A percentile compares a stretch with the other conserved stretches of the same genome.
Evolutionary conservation across 2,113 vertebrate species (phyloP).

Genomic region (Cyanoramphus novaezelandiae): DNA sequence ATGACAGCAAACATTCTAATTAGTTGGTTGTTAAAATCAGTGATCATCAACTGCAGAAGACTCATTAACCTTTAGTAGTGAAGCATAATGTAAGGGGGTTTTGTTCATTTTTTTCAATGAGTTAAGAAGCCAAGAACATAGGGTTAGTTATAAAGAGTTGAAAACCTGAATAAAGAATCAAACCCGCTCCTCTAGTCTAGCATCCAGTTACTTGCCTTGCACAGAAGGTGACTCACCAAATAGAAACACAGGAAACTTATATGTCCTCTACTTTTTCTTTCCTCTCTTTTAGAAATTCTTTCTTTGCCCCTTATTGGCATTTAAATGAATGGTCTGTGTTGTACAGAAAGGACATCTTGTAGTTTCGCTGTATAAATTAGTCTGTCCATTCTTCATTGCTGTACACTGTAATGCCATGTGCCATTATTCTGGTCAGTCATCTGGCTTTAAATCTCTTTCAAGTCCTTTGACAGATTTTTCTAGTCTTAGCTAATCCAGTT

Average conservation of each 20-base stretch:
- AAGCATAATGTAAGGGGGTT: neutral
- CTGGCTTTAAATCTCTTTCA: constrained; percentile 15
- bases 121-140: neutral
- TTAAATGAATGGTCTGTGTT: neutral
- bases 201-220: neutral
- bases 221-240: neutral
- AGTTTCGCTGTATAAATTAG: neutral
- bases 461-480: neutral
- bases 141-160: neutral
- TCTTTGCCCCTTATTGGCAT: neutral
- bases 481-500: neutral
- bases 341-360: constrained; percentile 7
- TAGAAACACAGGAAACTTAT: neutral
- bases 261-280: neutral
- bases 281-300: neutral
- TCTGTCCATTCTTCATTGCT: neutral
- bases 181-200: neutral
- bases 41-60: neutral
- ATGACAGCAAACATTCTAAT: constrained; percentile 1
- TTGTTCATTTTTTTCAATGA: neutral
- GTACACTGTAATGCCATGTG: neutral
- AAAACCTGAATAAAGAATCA: neutral
- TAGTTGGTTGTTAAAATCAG: neutral
- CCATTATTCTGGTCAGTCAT: neutral
- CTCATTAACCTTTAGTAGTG: constrained; percentile 14